These are phyloP conservation scores for Crocuta crocuta DNA, from an alignment of 2,113 vertebrate species.

Conservation along the genomic window DNA sequence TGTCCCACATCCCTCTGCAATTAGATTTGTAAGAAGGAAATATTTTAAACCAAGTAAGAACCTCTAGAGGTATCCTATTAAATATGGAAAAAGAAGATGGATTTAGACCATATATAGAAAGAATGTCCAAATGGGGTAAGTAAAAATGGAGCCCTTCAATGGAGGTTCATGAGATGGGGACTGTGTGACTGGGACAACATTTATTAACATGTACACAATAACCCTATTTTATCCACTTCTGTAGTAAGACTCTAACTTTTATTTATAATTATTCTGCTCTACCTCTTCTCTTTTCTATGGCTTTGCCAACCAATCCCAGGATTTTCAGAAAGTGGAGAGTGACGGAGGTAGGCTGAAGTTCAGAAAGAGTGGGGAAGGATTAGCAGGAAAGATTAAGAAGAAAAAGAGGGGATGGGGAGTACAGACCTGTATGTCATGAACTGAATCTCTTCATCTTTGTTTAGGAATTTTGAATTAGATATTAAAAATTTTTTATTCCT, in stretches of 20 bases:
- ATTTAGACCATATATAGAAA: not conserved
- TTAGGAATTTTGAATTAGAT: not conserved
- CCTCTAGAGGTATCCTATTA: not conserved
- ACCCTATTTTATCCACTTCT: not conserved
- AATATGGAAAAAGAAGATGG: not conserved
- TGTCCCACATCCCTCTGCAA: not conserved
- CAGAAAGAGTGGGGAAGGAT: not conserved
- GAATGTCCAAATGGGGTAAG: not conserved
- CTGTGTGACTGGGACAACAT: not conserved
- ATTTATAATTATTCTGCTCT: not conserved
- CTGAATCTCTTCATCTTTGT: not conserved
- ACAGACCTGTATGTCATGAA: not conserved
- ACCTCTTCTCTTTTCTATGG: not conserved
- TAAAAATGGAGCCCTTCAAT: not conserved
- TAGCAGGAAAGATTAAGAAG: not conserved
- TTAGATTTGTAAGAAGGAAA: not conserved
- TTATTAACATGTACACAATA: not conserved
- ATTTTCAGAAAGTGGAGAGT: not conserved
- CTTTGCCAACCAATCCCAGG: not conserved
- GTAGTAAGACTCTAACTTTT: not conserved
- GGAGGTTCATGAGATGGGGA: not conserved
- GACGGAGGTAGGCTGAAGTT: not conserved
- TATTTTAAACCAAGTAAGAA: not conserved
- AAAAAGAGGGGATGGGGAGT: accelerated
- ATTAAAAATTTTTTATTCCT: not conserved